Conservation (phyloP, 2,888 invertebrate species). For the Xylophagus ater region DNA sequence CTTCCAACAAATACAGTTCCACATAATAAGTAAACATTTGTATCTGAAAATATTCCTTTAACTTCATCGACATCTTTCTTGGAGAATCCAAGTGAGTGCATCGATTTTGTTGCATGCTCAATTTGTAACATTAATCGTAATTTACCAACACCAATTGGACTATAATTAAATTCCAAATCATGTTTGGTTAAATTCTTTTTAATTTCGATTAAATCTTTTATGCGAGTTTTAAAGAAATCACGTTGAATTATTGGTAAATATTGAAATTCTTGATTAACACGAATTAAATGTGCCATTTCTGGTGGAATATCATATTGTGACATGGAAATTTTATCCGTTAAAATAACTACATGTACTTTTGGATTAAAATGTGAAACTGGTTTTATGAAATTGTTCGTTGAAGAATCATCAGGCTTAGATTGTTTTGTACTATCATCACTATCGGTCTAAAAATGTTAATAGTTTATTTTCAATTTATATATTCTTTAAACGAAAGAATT, state of each 20-base stretch:
- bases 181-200: conserved; percentile 47
- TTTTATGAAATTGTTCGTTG: conserved; percentile 26
- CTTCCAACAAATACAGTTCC: conserved; percentile 84
- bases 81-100: conserved; percentile 61
- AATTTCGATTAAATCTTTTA: conserved; percentile 61
- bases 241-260: conserved; percentile 76
- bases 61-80: conserved; percentile 94
- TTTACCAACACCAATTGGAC: conserved; percentile 69
- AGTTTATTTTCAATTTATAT: too few relatives aligned
- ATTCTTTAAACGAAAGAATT: too few relatives aligned
- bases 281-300: conserved; percentile 52
- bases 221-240: conserved; percentile 70
- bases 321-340: conserved; percentile 59
- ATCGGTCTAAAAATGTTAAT: too few relatives aligned
- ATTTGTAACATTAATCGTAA: conserved; percentile 67
- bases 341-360: conserved; percentile 59
- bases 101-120: conserved; percentile 57
- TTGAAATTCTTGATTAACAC: conserved; percentile 48
- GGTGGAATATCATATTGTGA: conserved; percentile 55
- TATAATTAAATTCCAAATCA: conserved; percentile 58
- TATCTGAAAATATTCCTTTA: conserved; percentile 92
- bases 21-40: conserved; percentile 82
- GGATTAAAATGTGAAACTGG: conserved; percentile 70
- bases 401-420: too few relatives aligned
- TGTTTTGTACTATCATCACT: too few relatives aligned